Percentiles rank a stretch among this genome's conserved stretches.
Conservation (phyloP, 2,797 vertebrate genomes). For the Cynodonichthys magdalenae region DNA sequence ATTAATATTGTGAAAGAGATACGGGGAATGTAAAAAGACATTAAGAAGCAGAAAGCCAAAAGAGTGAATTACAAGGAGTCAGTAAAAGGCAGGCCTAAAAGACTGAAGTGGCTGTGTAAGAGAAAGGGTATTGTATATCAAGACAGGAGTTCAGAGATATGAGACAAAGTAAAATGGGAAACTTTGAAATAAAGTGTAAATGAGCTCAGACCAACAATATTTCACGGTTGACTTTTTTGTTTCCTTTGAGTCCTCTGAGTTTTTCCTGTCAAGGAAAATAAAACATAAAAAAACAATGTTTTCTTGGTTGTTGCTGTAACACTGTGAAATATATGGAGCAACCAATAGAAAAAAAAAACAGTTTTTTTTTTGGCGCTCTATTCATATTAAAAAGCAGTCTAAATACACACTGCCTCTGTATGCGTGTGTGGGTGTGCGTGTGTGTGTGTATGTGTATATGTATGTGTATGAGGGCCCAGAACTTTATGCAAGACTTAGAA, state of each 20-base stretch:
- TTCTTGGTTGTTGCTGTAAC: too few relatives aligned
- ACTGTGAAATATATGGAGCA: not conserved
- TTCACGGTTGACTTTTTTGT: too few relatives aligned
- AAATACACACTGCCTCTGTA: not conserved
- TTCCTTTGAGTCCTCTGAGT: too few relatives aligned
- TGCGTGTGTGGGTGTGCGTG: too few relatives aligned
- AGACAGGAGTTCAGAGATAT: conserved; percentile 10
- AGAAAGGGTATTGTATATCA: conserved; percentile 35
- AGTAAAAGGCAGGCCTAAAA: conserved; percentile 24
- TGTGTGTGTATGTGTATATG: too few relatives aligned
- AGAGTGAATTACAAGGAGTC: conserved; percentile 48
- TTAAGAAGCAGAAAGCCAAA: conserved; percentile 47
- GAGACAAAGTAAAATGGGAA: conserved; percentile 3
- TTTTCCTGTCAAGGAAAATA: too few relatives aligned
- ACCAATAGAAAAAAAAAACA: not conserved
- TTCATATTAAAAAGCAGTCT: conserved; percentile 18
- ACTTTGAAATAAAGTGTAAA: not conserved
- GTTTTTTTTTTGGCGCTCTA: conserved; percentile 13
- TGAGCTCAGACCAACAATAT: not conserved
- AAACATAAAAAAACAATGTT: too few relatives aligned
- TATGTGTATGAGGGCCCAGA: too few relatives aligned
- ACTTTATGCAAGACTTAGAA: conserved; percentile 9
- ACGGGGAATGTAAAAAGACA: conserved; percentile 37
- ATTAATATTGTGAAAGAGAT: conserved; percentile 61
- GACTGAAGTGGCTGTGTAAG: conserved; percentile 30